Evolutionary conservation across 2,113 vertebrate genomes (phyloP).

Genomic region (Atractosteus spatula): DNA sequence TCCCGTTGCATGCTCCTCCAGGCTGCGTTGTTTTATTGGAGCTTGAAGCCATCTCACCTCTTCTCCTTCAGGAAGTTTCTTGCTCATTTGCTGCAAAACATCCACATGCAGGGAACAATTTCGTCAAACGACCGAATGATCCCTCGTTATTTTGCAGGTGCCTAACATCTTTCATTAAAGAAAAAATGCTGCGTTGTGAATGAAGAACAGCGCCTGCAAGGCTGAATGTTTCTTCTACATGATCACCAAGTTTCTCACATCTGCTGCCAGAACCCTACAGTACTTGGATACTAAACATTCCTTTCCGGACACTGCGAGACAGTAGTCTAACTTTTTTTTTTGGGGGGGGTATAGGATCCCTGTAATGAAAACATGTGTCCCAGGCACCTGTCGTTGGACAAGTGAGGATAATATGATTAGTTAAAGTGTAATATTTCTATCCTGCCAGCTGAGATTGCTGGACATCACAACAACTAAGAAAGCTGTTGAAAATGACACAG

Average conservation of each 20-base stretch:
- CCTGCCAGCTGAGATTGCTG: conserved; percentile 61
- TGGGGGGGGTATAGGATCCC: conserved; percentile 15
- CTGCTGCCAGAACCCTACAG: conserved; percentile 45
- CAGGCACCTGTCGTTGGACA: conserved; percentile 62
- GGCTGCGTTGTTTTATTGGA: conserved; percentile 71
- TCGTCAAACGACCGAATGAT: no score
- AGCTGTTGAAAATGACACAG: no score
- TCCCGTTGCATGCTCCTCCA: conserved; percentile 65
- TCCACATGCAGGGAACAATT: no score
- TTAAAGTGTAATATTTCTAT: conserved; percentile 56
- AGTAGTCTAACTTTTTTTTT: conserved; percentile 27
- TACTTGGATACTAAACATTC: conserved; percentile 56
- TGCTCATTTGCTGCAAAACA: not conserved
- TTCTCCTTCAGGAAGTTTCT: conserved; percentile 40
- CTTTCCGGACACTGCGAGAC: conserved; percentile 53
- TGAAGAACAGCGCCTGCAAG: no score
- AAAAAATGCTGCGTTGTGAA: no score
- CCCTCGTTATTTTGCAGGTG: conserved; percentile 21
- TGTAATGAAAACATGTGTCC: conserved; percentile 47
- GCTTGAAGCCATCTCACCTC: conserved; percentile 73
- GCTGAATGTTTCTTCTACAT: conserved; percentile 9
- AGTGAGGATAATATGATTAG: conserved; percentile 52
- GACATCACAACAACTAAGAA: no score
- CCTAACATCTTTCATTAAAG: conserved; percentile 30
- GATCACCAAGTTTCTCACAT: conserved; percentile 16